Base-by-base conservation (phyloP, 1,140 invertebrate species). In the Homarus americanus region DNA sequence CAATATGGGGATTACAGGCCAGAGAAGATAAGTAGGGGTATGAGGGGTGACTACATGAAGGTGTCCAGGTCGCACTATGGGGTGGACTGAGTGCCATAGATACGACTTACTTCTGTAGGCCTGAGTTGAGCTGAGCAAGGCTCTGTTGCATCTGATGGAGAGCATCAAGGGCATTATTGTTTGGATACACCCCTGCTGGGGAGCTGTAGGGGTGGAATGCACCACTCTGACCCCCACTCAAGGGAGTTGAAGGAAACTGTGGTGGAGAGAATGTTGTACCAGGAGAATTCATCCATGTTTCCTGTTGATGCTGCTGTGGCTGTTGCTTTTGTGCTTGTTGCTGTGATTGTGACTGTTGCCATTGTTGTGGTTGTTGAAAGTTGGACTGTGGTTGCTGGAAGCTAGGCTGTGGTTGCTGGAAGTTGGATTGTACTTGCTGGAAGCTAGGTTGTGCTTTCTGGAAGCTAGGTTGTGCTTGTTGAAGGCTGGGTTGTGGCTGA, bases 281-380 rank as follows among this genome's bases (percentile, higher is more conserved):
- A 5, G 88, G 94, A 97, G 97, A 82, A 96, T 95, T 82, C 93
- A 94, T 15, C 97, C 96, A 87, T 38, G 44, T 93, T 92, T 34
- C 92, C 91, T 79, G 92, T 75, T 93, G 91, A 34, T 93, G 92
- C 12, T 89, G 84, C 36, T 87, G 82, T 5, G 90, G 91, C 38
- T 92, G 92, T 76, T 93, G 92, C 28, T 86, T 78, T n/a, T 32
- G 92, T 72, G 84, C 91, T 80, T 92, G 89, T 82, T 72, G 87
- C 82, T 93, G 92, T 92, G 91, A 94, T 93, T 93, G 75, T 93
- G n/a, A 58, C 69, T 78, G 85, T 20, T 38, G 41, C 28, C 28
- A 69, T 32, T 44, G 87, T 32, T 66, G 92, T 83, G 49, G 82
- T 89, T 80, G 84, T 86, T 40, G 90, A 76, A 76, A 34, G 58